These are phyloP conservation scores for Tupaia tana DNA, from an alignment of 2,113 vertebrate genomes.

Conservation along the genomic window DNA sequence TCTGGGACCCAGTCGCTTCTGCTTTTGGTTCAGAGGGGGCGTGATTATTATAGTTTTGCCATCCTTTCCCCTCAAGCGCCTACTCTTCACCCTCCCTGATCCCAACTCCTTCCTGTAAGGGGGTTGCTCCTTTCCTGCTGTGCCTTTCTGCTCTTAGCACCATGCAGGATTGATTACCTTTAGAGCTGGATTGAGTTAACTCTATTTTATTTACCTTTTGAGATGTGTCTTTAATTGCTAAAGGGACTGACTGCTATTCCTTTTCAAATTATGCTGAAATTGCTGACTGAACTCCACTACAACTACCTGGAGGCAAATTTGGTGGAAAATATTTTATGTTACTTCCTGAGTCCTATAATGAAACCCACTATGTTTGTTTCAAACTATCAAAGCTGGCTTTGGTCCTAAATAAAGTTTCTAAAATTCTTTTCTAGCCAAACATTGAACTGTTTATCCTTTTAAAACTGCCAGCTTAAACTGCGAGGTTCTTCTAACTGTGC, in stretches of 20 bases:
- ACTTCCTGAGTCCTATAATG: slow-evolving; percentile 60
- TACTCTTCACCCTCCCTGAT: neutral
- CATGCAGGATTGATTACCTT: slow-evolving; percentile 52
- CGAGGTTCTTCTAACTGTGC: slow-evolving; percentile 61
- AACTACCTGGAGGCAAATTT: slow-evolving; percentile 74
- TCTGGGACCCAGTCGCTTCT: neutral
- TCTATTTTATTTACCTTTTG: slow-evolving; percentile 71
- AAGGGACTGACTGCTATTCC: slow-evolving; percentile 61
- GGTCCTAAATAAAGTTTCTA: slow-evolving; percentile 76
- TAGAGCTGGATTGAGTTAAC: slow-evolving; percentile 3
- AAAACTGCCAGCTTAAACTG: slow-evolving; percentile 61
- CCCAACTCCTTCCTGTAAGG: neutral
- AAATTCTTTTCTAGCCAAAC: slow-evolving; percentile 76
- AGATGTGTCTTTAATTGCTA: slow-evolving; percentile 72
- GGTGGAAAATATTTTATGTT: slow-evolving; percentile 71
- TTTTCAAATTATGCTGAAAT: slow-evolving; percentile 75
- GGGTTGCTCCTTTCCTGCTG: neutral
- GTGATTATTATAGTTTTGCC: neutral
- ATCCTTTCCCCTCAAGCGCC: neutral
- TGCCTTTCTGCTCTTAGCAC: neutral
- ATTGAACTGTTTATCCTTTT: slow-evolving; percentile 74
- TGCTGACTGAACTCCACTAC: slow-evolving; percentile 67
- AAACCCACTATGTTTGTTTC: slow-evolving; percentile 76
- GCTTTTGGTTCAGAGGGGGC: neutral
- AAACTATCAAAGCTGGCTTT: slow-evolving; percentile 69